These are phyloP conservation scores for Leptopilina boulardi DNA, from an alignment of 1,140 invertebrate genomes.

Conservation along the genomic window DNA sequence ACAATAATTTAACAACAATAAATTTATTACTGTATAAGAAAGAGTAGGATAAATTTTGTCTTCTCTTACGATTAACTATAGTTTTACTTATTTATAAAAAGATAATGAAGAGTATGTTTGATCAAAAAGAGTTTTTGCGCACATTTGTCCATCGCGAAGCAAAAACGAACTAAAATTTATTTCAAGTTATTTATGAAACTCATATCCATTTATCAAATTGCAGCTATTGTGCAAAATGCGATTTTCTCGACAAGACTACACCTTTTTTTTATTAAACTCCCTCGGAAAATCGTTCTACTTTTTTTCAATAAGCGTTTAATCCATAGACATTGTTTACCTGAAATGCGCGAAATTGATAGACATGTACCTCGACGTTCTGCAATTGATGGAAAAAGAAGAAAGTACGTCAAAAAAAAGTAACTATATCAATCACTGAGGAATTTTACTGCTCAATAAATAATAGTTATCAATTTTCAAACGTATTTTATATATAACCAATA, in stretches of 20 bases:
- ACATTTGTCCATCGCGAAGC: conserved; percentile 20
- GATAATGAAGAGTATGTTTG: neutral
- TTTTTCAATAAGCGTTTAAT: conserved; percentile 13
- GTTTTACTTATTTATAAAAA: neutral
- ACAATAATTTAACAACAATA: too few species aligned
- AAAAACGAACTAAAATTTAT: conserved; percentile 2
- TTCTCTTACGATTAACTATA: too few species aligned
- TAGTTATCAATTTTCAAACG: neutral
- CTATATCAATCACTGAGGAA: neutral
- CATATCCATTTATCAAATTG: conserved; percentile 28
- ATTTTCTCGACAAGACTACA: conserved; percentile 10
- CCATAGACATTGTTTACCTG: conserved; percentile 21
- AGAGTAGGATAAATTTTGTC: too few species aligned
- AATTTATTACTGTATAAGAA: too few species aligned
- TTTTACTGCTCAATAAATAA: conserved; percentile 26
- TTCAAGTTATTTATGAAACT: conserved; percentile 31
- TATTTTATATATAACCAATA: neutral
- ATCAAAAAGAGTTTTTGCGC: neutral
- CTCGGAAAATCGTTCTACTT: conserved; percentile 7
- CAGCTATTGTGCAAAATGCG: conserved; percentile 23
- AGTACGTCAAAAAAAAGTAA: neutral
- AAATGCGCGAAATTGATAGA: conserved; percentile 27
- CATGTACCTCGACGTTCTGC: conserved; percentile 4
- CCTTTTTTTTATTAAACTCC: conserved; percentile 18
- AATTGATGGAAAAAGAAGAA: conserved; percentile 5